Conservation (phyloP, 2,797 vertebrate genomes). For the Ibycter americanus region DNA sequence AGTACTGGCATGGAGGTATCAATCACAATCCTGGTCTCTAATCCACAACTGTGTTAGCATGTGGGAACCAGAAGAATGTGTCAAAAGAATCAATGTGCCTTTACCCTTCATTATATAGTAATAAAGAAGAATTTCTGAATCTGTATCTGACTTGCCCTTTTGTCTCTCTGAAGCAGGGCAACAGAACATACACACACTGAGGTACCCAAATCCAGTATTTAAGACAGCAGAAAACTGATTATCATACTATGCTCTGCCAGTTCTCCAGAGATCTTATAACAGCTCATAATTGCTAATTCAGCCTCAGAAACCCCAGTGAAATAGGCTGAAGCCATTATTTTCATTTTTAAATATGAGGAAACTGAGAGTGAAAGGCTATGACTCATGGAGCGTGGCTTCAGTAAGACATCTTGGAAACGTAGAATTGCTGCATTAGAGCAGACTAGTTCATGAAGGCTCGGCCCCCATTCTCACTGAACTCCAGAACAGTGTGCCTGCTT, state of each 20-base stretch:
- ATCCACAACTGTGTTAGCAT: not conserved
- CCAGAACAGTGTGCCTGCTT: not conserved
- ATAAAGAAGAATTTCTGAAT: not conserved
- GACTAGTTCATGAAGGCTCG: not conserved
- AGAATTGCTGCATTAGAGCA: not conserved
- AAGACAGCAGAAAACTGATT: not conserved
- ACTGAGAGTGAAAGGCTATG: not conserved
- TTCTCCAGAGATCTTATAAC: not conserved
- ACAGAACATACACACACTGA: not conserved
- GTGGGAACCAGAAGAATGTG: not conserved
- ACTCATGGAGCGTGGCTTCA: not conserved
- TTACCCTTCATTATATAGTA: not conserved
- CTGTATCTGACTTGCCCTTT: not conserved
- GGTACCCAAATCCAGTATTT: not conserved
- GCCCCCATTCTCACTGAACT: not conserved
- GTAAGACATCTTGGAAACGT: not conserved
- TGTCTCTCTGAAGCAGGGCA: not conserved
- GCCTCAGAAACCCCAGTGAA: not conserved
- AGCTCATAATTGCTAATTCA: conserved; percentile 5
- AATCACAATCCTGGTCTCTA: conserved; percentile 19
- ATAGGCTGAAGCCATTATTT: not conserved
- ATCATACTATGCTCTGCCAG: not conserved
- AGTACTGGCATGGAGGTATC: not conserved
- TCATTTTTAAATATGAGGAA: not conserved
- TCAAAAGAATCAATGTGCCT: not conserved